phyloP scores from a whole-genome alignment of 2,888 invertebrate genomes.

The Drosophila imparisetae region DNA sequence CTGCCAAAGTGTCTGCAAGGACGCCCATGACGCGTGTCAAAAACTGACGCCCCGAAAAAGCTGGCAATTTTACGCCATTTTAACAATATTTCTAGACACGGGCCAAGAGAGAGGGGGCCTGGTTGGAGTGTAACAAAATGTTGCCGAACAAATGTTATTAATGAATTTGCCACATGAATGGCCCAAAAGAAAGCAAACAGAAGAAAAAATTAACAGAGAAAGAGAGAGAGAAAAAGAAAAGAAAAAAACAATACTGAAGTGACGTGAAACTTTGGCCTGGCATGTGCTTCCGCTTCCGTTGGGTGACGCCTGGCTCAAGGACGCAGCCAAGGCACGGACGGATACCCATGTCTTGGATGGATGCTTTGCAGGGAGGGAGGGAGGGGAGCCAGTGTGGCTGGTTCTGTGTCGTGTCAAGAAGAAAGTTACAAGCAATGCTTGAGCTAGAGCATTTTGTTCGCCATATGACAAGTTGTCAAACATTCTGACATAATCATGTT shows the following conservation, averaged over 20 bases:
- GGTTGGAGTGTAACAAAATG: conserved; percentile 6
- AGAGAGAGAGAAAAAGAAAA: conserved; percentile 4
- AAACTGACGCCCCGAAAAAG: conserved; percentile 62
- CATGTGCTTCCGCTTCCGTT: conserved; percentile 67
- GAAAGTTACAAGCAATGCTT: conserved; percentile 17
- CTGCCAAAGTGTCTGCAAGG: conserved; percentile 40
- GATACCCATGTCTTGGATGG: conserved; percentile 1
- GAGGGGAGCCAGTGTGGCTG: not conserved
- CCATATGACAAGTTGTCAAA: conserved; percentile 75
- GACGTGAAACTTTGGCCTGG: conserved; percentile 45
- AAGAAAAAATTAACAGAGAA: not conserved
- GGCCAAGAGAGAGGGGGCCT: conserved; percentile 4
- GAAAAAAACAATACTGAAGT: conserved; percentile 4
- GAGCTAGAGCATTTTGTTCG: conserved; percentile 8
- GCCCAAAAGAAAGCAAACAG: conserved; percentile 15
- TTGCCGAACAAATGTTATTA: conserved; percentile 71
- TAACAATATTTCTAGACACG: conserved; percentile 70
- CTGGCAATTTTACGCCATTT: conserved; percentile 79
- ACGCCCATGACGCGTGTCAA: conserved; percentile 45
- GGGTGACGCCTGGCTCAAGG: conserved; percentile 47
- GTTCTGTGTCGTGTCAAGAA: conserved; percentile 1
- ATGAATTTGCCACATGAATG: conserved; percentile 64
- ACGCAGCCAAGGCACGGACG: conserved; percentile 21
- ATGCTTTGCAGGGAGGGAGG: not conserved
- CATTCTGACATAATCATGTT: conserved; percentile 81